Conservation (phyloP, 1,140 invertebrate genomes). For the Microplitis mediator region DNA sequence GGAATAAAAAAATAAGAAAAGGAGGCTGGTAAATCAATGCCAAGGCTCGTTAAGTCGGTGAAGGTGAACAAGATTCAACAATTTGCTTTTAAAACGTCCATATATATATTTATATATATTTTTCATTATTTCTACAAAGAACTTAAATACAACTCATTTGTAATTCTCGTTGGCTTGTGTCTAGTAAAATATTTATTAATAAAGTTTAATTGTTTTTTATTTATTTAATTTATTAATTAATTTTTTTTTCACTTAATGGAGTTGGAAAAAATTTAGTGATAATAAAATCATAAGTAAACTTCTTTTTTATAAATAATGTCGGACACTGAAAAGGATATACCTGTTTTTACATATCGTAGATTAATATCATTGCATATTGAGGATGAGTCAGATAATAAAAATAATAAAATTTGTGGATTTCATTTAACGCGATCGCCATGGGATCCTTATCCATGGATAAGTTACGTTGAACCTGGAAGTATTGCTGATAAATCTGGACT, state of each 20-base stretch:
- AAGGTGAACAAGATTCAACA: constrained; percentile 49
- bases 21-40: constrained; percentile 42
- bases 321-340: not conserved
- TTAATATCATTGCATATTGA: constrained; percentile 15
- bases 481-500: constrained; percentile 50
- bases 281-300: no score
- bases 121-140: not conserved
- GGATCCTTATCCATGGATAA: constrained; percentile 76
- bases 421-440: constrained; percentile 71
- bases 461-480: constrained; percentile 49
- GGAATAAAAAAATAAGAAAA: not conserved
- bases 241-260: no score
- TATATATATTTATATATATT: not conserved
- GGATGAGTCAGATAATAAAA: not conserved
- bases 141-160: not conserved
- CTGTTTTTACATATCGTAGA: constrained; percentile 7
- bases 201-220: no score
- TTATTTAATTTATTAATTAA: no score
- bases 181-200: no score
- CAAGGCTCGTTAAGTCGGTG: constrained; percentile 49
- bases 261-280: no score
- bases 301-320: no score
- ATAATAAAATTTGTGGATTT: constrained; percentile 64
- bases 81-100: not conserved
- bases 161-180: no score